Evolutionary conservation across 2,113 vertebrate genomes (phyloP), one percentile per base, ranked within the genome.

Genomic region (Engystomops pustulosus): DNA sequence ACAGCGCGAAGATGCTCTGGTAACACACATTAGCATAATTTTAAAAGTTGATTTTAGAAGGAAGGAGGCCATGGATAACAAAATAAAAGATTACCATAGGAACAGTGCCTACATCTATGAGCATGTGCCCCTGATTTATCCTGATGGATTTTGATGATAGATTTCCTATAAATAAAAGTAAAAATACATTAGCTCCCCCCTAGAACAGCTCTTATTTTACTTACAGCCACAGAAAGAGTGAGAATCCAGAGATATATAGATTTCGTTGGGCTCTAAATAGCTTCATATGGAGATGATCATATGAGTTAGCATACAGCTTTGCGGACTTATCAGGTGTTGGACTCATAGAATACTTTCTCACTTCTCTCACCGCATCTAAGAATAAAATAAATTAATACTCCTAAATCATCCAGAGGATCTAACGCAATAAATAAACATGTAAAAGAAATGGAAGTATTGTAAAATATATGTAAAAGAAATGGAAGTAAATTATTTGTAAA

Each of bases 191-290:
- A n/a, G n/a, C n/a, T n/a, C n/a, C n/a, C n/a, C n/a, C n/a, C n/a
- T n/a, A n/a, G n/a, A n/a, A n/a, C n/a, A n/a, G n/a, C n/a, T n/a
- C n/a, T n/a, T n/a, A 41, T n/a, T 38, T 38, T 71, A 95, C 97
- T 94, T 91, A 99, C 98, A 99, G 95, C 96, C 97, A 99, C 70
- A 99, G 95, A 91, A 99, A 97, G 81, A 99, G 92, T 11, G 96
- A 97, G 91, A 99, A 99, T 81, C 98, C 98, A 14, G 96, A 98
- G 89, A 99, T 95, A 89, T 99, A 99, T 85, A 99, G 95, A 91
- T 99, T 99, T 89, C 98, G 96, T 91, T 99, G 98, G 0, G 96
- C 93, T 86, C 97, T 91, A 89, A 99, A 99, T 82, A 99, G 95
- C 93, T 97, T 99, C 97, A 99, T 98, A 87, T 98, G 96, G 60